These are phyloP conservation scores for Ormia ochracea DNA, from an alignment of 2,888 invertebrate genomes.

Conservation along the genomic window DNA sequence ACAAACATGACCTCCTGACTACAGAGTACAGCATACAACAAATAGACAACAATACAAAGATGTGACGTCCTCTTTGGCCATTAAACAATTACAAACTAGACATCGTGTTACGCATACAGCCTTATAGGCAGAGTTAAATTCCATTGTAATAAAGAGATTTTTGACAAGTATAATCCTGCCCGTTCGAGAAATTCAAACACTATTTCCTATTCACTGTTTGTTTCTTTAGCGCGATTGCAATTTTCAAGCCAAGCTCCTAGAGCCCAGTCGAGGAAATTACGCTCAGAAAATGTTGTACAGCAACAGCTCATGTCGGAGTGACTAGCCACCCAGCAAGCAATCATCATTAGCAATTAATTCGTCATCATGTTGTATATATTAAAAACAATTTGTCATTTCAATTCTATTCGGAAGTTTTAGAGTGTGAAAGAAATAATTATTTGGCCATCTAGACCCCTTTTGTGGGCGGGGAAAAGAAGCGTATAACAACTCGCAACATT, in stretches of 20 bases:
- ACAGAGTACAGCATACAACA: not conserved
- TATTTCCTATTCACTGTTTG: too few species aligned
- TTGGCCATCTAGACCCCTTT: not conserved
- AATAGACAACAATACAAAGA: not conserved
- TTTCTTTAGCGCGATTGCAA: too few species aligned
- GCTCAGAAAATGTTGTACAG: too few species aligned
- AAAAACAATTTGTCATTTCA: too few species aligned
- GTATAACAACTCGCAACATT: slow-evolving; percentile 23
- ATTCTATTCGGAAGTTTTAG: not conserved
- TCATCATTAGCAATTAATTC: too few species aligned
- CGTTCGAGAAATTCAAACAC: too few species aligned
- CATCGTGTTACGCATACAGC: not conserved
- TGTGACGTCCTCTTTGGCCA: not conserved
- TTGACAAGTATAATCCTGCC: not conserved
- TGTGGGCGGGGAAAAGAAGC: not conserved
- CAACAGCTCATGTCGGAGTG: too few species aligned
- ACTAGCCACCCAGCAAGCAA: too few species aligned
- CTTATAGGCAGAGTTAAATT: too few species aligned
- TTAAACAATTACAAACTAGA: not conserved
- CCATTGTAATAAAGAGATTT: not conserved
- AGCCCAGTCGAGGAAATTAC: too few species aligned
- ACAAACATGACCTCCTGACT: slow-evolving; percentile 4
- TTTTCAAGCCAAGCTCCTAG: too few species aligned
- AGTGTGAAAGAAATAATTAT: not conserved
- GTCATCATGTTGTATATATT: too few species aligned